Evolutionary conservation across 2,113 vertebrate species (phyloP).

Genomic region (Pelusios castaneus): DNA sequence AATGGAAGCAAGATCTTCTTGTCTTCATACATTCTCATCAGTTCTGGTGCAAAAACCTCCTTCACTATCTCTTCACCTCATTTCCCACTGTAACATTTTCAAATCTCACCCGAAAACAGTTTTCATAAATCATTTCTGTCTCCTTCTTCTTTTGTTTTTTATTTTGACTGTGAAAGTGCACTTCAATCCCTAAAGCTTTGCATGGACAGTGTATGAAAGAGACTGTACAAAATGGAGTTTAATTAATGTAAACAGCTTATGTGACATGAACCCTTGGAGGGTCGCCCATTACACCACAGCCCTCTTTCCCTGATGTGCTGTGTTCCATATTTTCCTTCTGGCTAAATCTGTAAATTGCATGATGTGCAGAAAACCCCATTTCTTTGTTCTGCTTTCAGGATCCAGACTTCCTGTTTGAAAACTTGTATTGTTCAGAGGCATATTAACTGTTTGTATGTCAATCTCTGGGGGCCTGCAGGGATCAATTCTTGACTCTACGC

Average conservation of each 20-base stretch:
- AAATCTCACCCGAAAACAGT: too few relatives aligned
- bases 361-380: rapidly evolving
- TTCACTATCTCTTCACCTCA: background rate
- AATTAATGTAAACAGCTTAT: background rate
- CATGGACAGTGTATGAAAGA: background rate
- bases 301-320: background rate
- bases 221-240: background rate
- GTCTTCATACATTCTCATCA: rapidly evolving
- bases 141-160: background rate
- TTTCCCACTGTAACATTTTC: rapidly evolving
- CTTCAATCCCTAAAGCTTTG: rapidly evolving
- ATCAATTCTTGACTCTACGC: background rate
- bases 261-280: background rate
- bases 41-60: rapidly evolving
- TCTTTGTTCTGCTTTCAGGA: background rate
- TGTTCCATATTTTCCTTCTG: rapidly evolving
- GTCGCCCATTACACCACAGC: rapidly evolving
- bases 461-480: background rate
- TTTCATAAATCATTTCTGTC: rapidly evolving
- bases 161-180: rapidly evolving
- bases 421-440: constrained; percentile 11
- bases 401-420: constrained; percentile 35
- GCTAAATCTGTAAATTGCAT: rapidly evolving
- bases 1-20: background rate
- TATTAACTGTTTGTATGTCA: background rate